Conservation (phyloP, 2,888 invertebrate species). For the Muscina levida region DNA sequence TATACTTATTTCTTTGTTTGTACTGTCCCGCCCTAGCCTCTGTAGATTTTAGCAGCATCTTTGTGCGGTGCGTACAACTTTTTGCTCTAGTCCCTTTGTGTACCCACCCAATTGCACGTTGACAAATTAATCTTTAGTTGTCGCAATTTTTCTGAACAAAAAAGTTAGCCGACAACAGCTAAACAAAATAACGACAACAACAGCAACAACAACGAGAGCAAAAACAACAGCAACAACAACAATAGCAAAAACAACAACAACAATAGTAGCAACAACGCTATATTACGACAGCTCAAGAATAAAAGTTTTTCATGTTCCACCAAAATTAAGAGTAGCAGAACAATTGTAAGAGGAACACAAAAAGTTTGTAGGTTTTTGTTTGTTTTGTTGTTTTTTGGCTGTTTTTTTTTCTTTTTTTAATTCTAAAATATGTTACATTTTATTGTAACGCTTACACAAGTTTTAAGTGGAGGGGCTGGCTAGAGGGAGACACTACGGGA, state of each 20-base stretch:
- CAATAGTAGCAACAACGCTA: neutral
- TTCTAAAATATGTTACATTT: conserved; percentile 27
- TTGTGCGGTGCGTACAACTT: neutral
- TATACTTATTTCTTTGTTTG: neutral
- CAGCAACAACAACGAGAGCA: neutral
- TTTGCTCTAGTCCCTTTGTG: conserved; percentile 38
- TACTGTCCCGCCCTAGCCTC: neutral
- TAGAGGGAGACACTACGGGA: too few species aligned
- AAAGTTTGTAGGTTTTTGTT: neutral
- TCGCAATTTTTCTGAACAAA: conserved; percentile 25
- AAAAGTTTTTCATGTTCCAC: conserved; percentile 11
- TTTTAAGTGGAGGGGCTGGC: neutral
- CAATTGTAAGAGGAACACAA: neutral
- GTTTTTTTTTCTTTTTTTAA: neutral
- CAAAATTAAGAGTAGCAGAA: neutral
- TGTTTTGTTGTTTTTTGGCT: conserved; percentile 19
- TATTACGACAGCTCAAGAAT: neutral
- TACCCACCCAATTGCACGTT: conserved; percentile 48
- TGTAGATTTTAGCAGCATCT: neutral
- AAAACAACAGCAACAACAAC: neutral
- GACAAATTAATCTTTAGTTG: conserved; percentile 63
- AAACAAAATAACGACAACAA: conserved; percentile 1
- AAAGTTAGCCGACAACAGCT: neutral
- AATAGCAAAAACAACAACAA: too few species aligned
- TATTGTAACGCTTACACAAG: neutral